These are phyloP conservation scores for Neodontobutis hainanensis DNA, from an alignment of 2,113 vertebrate species.

Conservation along the genomic window DNA sequence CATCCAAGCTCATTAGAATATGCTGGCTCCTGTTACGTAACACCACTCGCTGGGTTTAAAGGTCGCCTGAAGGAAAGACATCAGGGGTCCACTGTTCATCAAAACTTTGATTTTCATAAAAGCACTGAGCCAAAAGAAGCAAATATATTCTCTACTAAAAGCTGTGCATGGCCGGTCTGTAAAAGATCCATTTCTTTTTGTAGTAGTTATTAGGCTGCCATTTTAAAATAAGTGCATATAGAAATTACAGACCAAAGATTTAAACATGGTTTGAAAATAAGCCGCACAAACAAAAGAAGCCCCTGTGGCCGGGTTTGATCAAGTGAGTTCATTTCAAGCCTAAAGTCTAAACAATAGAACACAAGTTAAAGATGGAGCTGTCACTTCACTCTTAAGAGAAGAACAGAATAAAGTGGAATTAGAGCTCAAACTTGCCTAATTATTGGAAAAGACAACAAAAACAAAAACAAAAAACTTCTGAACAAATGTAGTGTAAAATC, in stretches of 20 bases:
- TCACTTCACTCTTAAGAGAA: no score
- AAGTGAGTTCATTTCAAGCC: not conserved
- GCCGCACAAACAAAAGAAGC: not conserved
- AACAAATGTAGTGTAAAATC: no score
- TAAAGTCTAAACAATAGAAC: no score
- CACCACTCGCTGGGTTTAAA: constrained; percentile 8
- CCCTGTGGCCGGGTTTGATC: not conserved
- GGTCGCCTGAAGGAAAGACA: constrained; percentile 2
- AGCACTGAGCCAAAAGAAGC: not conserved
- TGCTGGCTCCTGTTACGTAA: not conserved
- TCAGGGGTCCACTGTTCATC: no score
- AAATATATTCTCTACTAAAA: not conserved
- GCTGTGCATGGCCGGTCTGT: not conserved
- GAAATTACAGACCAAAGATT: not conserved
- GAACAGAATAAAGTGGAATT: no score
- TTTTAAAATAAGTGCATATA: not conserved
- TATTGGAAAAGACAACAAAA: no score
- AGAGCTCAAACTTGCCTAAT: no score
- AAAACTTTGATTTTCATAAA: no score
- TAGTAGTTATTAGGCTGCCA: not conserved
- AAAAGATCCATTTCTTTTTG: not conserved
- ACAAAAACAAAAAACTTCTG: no score
- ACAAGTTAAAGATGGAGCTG: no score
- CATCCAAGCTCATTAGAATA: constrained; percentile 35
- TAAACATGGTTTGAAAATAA: not conserved